Evolutionary conservation across 2,113 vertebrate genomes (phyloP).

Genomic region (Terrapene triunguis): DNA sequence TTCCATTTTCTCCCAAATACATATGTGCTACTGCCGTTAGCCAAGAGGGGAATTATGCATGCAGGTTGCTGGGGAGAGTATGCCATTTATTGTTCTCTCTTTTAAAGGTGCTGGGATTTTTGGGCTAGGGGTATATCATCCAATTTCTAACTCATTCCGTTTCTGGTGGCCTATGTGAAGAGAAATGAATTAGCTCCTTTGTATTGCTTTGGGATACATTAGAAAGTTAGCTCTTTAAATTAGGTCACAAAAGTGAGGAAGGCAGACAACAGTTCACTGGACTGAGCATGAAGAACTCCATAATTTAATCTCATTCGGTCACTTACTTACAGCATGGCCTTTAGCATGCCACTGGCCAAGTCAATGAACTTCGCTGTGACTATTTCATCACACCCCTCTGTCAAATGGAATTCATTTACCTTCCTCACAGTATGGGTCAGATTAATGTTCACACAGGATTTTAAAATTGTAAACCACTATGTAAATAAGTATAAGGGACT

Average conservation of each 20-base stretch:
- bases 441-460: neutral
- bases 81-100: rapidly evolving
- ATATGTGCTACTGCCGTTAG: neutral
- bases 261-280: neutral
- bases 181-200: neutral
- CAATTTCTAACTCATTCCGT: neutral
- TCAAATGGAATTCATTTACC: constrained; percentile 16
- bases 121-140: neutral
- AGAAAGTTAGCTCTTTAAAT: neutral
- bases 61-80: rapidly evolving
- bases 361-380: constrained; percentile 25
- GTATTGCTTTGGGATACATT: no score
- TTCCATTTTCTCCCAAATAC: rapidly evolving
- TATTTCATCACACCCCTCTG: neutral
- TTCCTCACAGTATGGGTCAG: neutral
- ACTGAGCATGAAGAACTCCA: constrained; percentile 20
- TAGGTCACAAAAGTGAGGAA: neutral
- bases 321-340: constrained; percentile 24
- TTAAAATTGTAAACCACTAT: neutral
- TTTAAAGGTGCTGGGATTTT: neutral
- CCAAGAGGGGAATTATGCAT: neutral
- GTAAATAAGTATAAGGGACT: neutral
- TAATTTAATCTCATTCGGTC: constrained; percentile 15
- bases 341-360: constrained; percentile 11
- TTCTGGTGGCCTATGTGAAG: neutral